These are phyloP conservation scores for Parazoanthus atlanticus DNA, from an alignment of 92 coral and sea anemone genomes.

Conservation along the genomic window DNA sequence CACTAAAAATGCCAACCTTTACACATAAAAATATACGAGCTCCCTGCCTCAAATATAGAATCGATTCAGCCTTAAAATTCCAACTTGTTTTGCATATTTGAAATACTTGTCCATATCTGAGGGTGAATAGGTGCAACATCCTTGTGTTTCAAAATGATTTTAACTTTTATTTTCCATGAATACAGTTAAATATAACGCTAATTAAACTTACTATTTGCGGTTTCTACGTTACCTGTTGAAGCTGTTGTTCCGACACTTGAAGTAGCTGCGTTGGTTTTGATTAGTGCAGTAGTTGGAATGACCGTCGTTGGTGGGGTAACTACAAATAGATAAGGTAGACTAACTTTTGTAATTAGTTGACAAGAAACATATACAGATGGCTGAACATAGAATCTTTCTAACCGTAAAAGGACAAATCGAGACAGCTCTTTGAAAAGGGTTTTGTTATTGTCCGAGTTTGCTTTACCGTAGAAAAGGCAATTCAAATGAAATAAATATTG, in stretches of 20 bases:
- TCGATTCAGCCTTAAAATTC: no score
- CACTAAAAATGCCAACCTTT: no score
- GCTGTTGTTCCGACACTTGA: background rate
- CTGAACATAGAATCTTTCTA: background rate
- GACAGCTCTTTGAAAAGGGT: no score
- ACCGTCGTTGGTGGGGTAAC: background rate
- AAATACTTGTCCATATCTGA: no score
- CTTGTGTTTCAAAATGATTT: background rate
- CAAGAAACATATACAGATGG: background rate
- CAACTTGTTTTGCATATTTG: no score
- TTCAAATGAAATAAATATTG: no score
- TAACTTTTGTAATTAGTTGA: background rate
- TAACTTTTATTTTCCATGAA: background rate
- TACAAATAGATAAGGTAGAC: background rate
- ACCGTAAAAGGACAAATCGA: background rate
- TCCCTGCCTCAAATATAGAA: no score
- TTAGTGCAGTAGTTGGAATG: slow-evolving; percentile 2
- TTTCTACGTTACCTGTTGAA: background rate
- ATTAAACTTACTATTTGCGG: background rate
- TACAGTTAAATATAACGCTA: background rate
- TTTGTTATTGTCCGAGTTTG: no score
- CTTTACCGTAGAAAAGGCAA: background rate
- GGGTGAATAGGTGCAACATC: no score
- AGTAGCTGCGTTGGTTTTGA: background rate
- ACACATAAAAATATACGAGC: background rate